Base-by-base conservation (phyloP, 2,888 invertebrate species). In the Tineola bisselliella region DNA sequence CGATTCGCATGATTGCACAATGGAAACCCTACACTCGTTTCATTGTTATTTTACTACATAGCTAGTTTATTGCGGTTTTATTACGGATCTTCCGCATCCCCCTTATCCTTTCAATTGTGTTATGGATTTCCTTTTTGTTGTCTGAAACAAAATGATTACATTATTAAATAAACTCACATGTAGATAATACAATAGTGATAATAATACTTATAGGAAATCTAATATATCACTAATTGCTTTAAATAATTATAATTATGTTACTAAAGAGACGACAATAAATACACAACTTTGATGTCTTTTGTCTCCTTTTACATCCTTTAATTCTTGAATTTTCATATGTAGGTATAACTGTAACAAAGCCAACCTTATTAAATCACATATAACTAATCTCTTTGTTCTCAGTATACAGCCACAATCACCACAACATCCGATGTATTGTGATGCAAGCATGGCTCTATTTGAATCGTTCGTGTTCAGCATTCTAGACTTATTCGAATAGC, bases 51-150 rank as follows among this genome's bases (percentile, higher is more conserved):
- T 70, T 71, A 72, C 73, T 68, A 66, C 68, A 65, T 63, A 66
- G 63, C 71, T 71, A 75, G 73, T 77, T 78, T 81, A 79, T 73
- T 75, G 76, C 68, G 69, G 71, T 72, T 77, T 78, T 75, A 75
- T 73, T 73, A 73, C 68, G 67, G 70, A 71, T 73, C 70, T 69
- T 67, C 66, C 64, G 67, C 69, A 71, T 74, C 68, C 73, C 71
- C 70, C 66, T 72, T 74, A 73, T 72, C 71, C 71, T 67, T 70
- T 72, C 72, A 72, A 74, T 74, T 73, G 71, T 68, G 68, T 69
- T 68, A 67, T 65, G 69, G 66, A 68, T 71, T 73, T 68, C 66
- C 66, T 64, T 63, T 65, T 67, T 67, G 67, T 68, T 70, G 67
- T 69, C 83, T 83, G 82, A 64, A 83, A 83, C 75, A 77, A 80